Percentiles rank a stretch among this genome's conserved stretches.
Conservation (phyloP, 2,113 vertebrate species). For the Hyla sarda region DNA sequence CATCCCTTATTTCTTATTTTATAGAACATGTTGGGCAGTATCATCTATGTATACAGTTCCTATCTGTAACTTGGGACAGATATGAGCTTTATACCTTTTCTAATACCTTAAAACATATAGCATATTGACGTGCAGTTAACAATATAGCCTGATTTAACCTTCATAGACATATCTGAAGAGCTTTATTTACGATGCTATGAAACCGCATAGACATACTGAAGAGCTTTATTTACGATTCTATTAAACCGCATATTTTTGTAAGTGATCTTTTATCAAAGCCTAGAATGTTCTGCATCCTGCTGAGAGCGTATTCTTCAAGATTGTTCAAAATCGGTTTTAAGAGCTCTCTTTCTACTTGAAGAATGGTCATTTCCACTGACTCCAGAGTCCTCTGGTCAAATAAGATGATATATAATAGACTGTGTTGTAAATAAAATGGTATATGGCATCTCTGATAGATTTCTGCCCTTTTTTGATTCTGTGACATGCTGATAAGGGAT, state of each 20-base stretch:
- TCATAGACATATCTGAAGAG: background rate
- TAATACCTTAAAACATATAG: background rate
- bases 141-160: constrained; percentile 21
- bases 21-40: no score
- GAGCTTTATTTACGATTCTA: no score
- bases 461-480: no score
- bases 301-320: background rate
- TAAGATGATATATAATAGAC: background rate
- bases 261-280: background rate
- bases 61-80: no score
- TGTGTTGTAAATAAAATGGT: no score
- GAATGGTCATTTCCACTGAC: background rate
- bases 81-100: no score
- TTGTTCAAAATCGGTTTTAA: background rate
- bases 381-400: background rate
- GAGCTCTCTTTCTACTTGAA: background rate
- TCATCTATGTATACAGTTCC: no score
- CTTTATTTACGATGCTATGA: no score
- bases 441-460: no score
- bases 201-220: no score
- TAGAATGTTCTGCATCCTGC: background rate
- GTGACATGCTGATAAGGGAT: no score
- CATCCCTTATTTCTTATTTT: no score
- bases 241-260: background rate
- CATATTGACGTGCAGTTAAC: background rate